Percentiles rank a stretch among this genome's conserved stretches.
phyloP scores from a whole-genome alignment of 2,797 vertebrate species.

The Darevskia nairensis region DNA sequence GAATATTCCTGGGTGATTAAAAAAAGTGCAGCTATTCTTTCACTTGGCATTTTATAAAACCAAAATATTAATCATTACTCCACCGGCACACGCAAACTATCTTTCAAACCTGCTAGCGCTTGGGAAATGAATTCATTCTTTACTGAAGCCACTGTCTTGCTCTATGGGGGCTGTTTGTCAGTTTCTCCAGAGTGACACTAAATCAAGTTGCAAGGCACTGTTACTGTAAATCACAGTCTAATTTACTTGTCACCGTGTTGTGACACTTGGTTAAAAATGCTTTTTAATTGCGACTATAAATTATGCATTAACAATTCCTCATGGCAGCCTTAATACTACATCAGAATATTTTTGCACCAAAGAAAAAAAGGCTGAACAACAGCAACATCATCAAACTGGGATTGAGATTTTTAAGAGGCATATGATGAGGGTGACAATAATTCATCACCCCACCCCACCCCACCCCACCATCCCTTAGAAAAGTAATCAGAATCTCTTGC shows the following conservation, averaged over 20 bases:
- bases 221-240: constrained; percentile 82
- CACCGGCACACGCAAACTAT: constrained; percentile 43
- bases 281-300: constrained; percentile 86
- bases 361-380: constrained; percentile 57
- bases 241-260: constrained; percentile 85
- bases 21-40: constrained; percentile 32
- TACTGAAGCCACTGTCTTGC: constrained; percentile 67
- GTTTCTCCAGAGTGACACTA: constrained; percentile 75
- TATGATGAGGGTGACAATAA: constrained; percentile 28
- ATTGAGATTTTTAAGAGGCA: constrained; percentile 51
- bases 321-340: constrained; percentile 77
- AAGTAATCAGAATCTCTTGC: constrained; percentile 59
- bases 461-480: constrained; percentile 46
- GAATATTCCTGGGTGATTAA: constrained; percentile 32
- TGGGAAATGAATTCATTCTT: constrained; percentile 64
- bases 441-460: background rate
- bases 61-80: constrained; percentile 57
- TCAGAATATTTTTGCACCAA: constrained; percentile 72
- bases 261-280: constrained; percentile 84
- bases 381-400: constrained; percentile 56
- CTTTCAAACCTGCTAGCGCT: constrained; percentile 59
- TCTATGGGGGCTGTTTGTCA: constrained; percentile 75
- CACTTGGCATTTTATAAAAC: constrained; percentile 53
- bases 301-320: constrained; percentile 82
- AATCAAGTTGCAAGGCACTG: constrained; percentile 76